Conservation (phyloP, 2,113 vertebrate genomes). For the Lates calcarifer region DNA sequence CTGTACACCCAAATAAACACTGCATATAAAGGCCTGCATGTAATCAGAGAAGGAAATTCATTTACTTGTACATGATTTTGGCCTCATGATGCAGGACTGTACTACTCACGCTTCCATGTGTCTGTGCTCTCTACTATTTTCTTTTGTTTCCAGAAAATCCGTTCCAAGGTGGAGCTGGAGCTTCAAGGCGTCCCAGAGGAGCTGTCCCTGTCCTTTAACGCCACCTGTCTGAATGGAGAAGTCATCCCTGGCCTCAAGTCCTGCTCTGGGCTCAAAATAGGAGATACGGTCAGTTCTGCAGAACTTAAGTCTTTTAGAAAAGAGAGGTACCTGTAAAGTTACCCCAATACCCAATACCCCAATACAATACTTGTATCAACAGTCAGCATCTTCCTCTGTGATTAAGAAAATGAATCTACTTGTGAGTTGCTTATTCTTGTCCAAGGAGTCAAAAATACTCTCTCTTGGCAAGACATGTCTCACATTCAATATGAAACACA, state of each 20-base stretch:
- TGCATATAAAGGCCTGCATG: neutral
- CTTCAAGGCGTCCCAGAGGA: constrained; percentile 92
- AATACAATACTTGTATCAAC: neutral
- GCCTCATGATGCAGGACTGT: too few species aligned
- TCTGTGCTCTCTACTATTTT: neutral
- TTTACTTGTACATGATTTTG: neutral
- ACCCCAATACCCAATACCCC: neutral
- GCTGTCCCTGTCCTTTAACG: constrained; percentile 93
- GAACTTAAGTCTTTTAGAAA: neutral
- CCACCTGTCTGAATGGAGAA: constrained; percentile 92
- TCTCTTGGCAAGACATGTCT: too few species aligned
- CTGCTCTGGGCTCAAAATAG: constrained; percentile 93
- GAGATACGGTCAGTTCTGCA: constrained; percentile 89
- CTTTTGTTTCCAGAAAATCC: constrained; percentile 89
- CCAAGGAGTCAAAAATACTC: too few species aligned
- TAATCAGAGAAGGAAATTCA: neutral
- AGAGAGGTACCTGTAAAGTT: neutral
- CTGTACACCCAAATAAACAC: neutral
- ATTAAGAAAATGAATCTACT: neutral
- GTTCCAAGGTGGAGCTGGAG: constrained; percentile 96
- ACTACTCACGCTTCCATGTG: neutral
- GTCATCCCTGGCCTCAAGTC: constrained; percentile 92
- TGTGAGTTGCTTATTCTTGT: too few species aligned
- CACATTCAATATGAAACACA: too few species aligned
- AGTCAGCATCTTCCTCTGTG: neutral